phyloP scores from a whole-genome alignment of 1,140 invertebrate species.

The Zaprionus lachaisei region DNA sequence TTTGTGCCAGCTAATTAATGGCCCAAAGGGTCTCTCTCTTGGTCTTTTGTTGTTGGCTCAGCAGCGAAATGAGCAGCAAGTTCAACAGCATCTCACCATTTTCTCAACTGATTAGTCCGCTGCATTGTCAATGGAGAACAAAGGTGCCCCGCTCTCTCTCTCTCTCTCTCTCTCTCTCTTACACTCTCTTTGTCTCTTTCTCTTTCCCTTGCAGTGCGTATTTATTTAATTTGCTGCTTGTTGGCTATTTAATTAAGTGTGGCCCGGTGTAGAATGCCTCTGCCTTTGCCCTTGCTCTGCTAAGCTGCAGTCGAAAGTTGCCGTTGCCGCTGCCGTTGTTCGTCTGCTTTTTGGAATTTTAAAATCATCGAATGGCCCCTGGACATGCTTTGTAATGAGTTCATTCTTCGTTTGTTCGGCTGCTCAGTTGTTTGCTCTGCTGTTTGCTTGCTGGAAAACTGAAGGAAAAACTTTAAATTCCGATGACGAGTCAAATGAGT shows the following conservation, averaged over 20 bases:
- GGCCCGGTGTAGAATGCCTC: constrained; percentile 11
- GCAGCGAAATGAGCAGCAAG: constrained; percentile 6
- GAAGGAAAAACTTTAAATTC: constrained; percentile 45
- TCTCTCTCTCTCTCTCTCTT: background rate
- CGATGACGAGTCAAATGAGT: constrained; percentile 49
- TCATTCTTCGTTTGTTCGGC: constrained; percentile 46
- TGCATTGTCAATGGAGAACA: constrained; percentile 68
- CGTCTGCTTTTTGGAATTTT: constrained; percentile 63
- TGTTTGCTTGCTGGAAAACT: constrained; percentile 4
- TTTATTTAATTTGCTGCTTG: constrained; percentile 63
- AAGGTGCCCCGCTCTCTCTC: constrained; percentile 16
- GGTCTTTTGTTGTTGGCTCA: constrained; percentile 56
- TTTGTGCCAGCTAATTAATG: constrained; percentile 68
- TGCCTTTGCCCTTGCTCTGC: background rate
- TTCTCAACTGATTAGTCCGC: constrained; percentile 76
- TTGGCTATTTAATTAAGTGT: constrained; percentile 80
- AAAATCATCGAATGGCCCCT: constrained; percentile 66
- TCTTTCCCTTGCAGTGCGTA: constrained; percentile 34
- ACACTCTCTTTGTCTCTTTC: background rate
- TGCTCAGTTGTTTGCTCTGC: constrained; percentile 11
- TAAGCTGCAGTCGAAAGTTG: constrained; percentile 65
- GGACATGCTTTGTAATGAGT: constrained; percentile 71
- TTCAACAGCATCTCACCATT: constrained; percentile 55
- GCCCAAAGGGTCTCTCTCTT: constrained; percentile 63
- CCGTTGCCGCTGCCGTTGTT: background rate